Base-by-base conservation (phyloP, 2,888 invertebrate genomes). In the Sphinx pinastri region DNA sequence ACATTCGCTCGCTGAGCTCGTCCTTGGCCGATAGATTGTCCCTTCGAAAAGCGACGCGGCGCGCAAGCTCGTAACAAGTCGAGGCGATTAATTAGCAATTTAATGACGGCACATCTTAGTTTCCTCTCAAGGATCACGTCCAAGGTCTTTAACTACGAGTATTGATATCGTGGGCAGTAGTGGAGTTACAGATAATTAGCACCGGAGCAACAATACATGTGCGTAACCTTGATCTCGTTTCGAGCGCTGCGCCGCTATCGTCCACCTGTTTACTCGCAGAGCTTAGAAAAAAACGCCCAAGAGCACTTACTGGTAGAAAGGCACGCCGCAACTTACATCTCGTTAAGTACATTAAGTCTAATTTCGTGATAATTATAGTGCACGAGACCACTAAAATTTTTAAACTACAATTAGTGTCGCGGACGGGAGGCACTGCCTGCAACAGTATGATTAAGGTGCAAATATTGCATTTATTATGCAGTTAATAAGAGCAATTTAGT, bases 201-300 rank as follows among this genome's bases (percentile, higher is more conserved):
- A 80, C 80, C 79, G 78, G 81, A 85, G 77, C 79, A 84, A 84
- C 89, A 89, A 91, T 89, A 88, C 84, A 79, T 77, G 78, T 74
- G 74, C 72, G 75, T 84, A 81, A 88, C 92, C 92, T 90, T 93
- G 92, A 88, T 90, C 92, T 89, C 85, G 84, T 86, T 92, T 77
- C 74, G 74, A 75, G 74, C 74, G 77, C 81, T 76, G 78, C 76
- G 76, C 79, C 82, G 84, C 78, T 78, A 77, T 71, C 77, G 81
- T 84, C 84, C 88, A 89, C 87, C 88, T 89, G 88, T 79, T 82
- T 47, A 77, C 75, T 79, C 73, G 79, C 73, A 72, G 75, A 79
- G 77, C 78, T 79, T 76, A 77, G 76, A 76, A 81, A 81, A 75
- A 81, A 81, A 78, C 76, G 72, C 75, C 74, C 74, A 76, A 74